Conservation (phyloP, 2,113 vertebrate genomes). For the Laticauda laticaudata region DNA sequence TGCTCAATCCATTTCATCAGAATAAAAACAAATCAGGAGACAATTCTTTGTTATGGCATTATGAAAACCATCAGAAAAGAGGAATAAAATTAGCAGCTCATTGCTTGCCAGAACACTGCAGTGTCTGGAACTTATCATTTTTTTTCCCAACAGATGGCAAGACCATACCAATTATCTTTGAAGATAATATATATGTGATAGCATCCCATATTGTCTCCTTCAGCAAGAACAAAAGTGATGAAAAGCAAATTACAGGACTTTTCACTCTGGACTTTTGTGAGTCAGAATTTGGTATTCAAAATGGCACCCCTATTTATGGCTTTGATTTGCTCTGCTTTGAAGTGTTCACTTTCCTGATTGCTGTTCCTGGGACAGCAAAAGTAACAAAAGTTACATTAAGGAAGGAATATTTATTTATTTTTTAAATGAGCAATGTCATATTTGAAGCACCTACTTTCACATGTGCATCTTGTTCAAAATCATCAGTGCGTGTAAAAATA, state of each 20-base stretch:
- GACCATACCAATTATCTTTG: slow-evolving; percentile 8
- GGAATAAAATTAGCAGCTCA: not conserved
- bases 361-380: not conserved
- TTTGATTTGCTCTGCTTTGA: not conserved
- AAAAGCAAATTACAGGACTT: not conserved
- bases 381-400: slow-evolving; percentile 11
- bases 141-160: slow-evolving; percentile 23
- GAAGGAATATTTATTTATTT: slow-evolving; percentile 6
- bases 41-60: not conserved
- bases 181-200: slow-evolving; percentile 6
- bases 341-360: not conserved
- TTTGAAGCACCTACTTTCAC: slow-evolving; percentile 32
- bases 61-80: not conserved
- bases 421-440: slow-evolving; percentile 15
- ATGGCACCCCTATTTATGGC: slow-evolving; percentile 22
- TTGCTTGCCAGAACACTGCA: not conserved
- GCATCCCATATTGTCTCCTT: not conserved
- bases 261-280: not conserved
- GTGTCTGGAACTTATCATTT: not conserved
- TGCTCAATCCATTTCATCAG: not conserved
- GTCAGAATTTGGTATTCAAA: slow-evolving; percentile 21
- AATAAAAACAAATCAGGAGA: not conserved
- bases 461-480: not conserved
- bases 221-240: not conserved
- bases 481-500: slow-evolving; percentile 4